Evolutionary conservation across 2,113 vertebrate genomes (phyloP).

Genomic region (Tretioscincus oriximinensis): DNA sequence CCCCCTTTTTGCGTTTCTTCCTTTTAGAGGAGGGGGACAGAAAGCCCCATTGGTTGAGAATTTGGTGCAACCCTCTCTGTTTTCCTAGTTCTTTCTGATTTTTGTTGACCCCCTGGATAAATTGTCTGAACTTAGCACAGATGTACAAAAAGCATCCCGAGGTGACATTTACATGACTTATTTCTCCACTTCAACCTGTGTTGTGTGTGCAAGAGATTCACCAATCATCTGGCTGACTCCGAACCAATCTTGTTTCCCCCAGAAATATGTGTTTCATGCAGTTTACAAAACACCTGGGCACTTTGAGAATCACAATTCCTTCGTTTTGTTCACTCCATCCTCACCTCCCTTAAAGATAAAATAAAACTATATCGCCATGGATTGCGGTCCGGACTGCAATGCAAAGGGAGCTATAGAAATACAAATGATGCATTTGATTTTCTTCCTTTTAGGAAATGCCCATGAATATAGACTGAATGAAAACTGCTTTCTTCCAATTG

Average conservation of each 20-base stretch:
- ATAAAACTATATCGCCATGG: background rate
- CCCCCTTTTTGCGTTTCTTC: background rate
- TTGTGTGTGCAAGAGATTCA: slow-evolving; percentile 25
- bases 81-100: slow-evolving; percentile 9
- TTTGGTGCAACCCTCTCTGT: background rate
- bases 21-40: background rate
- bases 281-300: background rate
- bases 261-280: slow-evolving; percentile 1
- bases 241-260: slow-evolving; percentile 30
- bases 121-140: slow-evolving; percentile 41
- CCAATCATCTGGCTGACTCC: slow-evolving; percentile 42
- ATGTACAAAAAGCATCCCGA: slow-evolving; percentile 17
- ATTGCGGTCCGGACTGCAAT: background rate
- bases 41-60: background rate
- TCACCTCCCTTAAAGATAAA: background rate
- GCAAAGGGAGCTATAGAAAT: background rate
- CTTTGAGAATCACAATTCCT: accelerated
- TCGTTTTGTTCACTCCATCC: slow-evolving; percentile 20
- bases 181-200: slow-evolving; percentile 40
- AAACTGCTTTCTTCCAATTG: background rate
- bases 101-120: background rate
- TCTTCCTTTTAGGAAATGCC: background rate
- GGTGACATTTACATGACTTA: slow-evolving; percentile 42
- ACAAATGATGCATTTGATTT: background rate
- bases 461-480: background rate